Base-by-base conservation (phyloP, 2,888 invertebrate species). In the Trichacis sp. region DNA sequence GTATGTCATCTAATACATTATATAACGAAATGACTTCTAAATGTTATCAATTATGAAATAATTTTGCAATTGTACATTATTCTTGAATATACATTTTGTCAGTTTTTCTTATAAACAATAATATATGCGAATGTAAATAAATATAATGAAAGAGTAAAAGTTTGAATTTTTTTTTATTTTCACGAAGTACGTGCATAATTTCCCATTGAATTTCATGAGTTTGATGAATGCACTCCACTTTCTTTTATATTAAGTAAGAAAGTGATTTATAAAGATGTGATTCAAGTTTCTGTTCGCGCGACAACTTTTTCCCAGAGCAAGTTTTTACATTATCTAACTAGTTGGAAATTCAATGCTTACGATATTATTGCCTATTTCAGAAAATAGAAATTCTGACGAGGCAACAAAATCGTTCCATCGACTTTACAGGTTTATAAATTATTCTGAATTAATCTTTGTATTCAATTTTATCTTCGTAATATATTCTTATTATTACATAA, bases 41-140 rank as follows among this genome's bases (percentile, higher is more conserved):
- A n/a, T n/a, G n/a, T n/a, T n/a, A n/a, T n/a, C n/a, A n/a, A 8
- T 24, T 24, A 24, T 24, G 3, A 24, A 24, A 24, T 24, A 5
- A 24, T 8, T 24, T 24, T 24, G 3, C n/a, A 33, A 33, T 11
- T 33, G 33, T 33, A 33, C n/a, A 33, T 33, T 33, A 33, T n/a
- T 3, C n/a, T 33, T 33, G 2, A 33, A 6, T 33, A 33, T n/a
- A 33, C 4, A 3, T 24, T 24, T 6, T 33, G 33, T 33, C 33
- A 33, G 33, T 33, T 33, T 33, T 33, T 33, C 33, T 5, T n/a
- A 33, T 33, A 33, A 33, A 33, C 33, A n/a, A 33, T 33, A 33
- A 33, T 33, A 33, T n/a, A 33, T n/a, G 33, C 33, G 33, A n/a
- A 33, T 33, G 33, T 33, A 33, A 33, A 33, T 33, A 33, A 33